Evolutionary conservation across 2,113 vertebrate species (phyloP).

Genomic region (Corythoichthys intestinalis): DNA sequence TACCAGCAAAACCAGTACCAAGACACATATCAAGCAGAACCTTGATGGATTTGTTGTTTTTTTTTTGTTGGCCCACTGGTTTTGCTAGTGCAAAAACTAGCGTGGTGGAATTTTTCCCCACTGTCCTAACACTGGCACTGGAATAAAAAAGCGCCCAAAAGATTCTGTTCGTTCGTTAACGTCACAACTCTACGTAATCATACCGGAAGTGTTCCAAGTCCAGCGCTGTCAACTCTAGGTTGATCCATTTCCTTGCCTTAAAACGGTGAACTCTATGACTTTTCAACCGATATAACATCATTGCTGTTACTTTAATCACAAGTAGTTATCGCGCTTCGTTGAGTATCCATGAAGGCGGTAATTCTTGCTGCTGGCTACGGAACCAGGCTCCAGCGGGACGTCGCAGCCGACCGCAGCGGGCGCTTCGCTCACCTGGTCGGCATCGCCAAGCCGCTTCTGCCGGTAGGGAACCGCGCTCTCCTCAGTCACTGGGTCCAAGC

Average conservation of each 20-base stretch:
- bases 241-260: no score
- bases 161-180: neutral
- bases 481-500: slow-evolving; percentile 73
- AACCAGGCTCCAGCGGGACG: slow-evolving; percentile 74
- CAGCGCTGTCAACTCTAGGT: no score
- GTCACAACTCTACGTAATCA: neutral
- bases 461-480: slow-evolving; percentile 61
- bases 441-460: slow-evolving; percentile 72
- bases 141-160: no score
- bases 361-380: slow-evolving; percentile 80
- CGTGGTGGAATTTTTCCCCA: no score
- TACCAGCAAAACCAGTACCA: no score
- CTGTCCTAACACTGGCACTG: no score
- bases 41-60: no score
- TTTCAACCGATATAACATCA: neutral
- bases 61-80: no score
- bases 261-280: neutral
- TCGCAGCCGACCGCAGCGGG: slow-evolving; percentile 59
- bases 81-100: no score
- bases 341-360: slow-evolving; percentile 71
- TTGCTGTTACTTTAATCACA: neutral
- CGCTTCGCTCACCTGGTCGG: slow-evolving; percentile 60
- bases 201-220: neutral
- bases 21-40: no score
- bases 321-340: neutral